phyloP scores from a whole-genome alignment of 2,797 vertebrate genomes.

The Xyrichtys novacula region DNA sequence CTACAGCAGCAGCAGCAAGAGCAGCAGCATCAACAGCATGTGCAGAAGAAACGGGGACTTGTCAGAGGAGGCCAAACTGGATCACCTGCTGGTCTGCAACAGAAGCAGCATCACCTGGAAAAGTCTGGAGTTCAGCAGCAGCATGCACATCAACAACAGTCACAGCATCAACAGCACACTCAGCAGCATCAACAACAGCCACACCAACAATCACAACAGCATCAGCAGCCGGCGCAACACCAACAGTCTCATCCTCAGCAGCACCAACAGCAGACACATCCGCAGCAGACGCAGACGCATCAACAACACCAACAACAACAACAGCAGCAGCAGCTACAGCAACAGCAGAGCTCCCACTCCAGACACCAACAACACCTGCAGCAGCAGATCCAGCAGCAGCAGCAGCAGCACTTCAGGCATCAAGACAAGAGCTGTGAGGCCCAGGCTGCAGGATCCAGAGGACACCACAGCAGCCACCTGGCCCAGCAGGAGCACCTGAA shows the following conservation, averaged over 20 bases:
- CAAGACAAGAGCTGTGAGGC: conserved; percentile 95
- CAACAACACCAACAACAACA: conserved; percentile 89
- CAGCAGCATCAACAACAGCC: conserved; percentile 86
- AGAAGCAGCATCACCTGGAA: conserved; percentile 94
- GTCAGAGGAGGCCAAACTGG: conserved; percentile 88
- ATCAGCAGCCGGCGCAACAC: conserved; percentile 83
- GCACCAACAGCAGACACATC: conserved; percentile 81
- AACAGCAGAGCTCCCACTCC: conserved; percentile 88
- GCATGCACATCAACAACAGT: conserved; percentile 88
- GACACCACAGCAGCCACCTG: conserved; percentile 90
- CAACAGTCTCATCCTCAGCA: conserved; percentile 88
- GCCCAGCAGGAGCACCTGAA: conserved; percentile 88
- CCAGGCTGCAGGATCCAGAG: conserved; percentile 84
- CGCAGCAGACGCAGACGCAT: conserved; percentile 76
- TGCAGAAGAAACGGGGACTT: conserved; percentile 94
- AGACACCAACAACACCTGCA: conserved; percentile 94
- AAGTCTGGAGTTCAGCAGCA: conserved; percentile 88
- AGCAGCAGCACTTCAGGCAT: conserved; percentile 94
- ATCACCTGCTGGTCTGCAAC: conserved; percentile 90
- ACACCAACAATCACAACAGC: conserved; percentile 89
- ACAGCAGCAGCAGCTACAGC: conserved; percentile 79
- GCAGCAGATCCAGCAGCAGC: conserved; percentile 91
- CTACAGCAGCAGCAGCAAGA: conserved; percentile 92
- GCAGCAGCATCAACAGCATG: conserved; percentile 89
- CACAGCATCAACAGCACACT: conserved; percentile 72